Evolutionary conservation across 64 coral and sea anemone species (phyloP).

Genomic region (Montipora foliosa): DNA sequence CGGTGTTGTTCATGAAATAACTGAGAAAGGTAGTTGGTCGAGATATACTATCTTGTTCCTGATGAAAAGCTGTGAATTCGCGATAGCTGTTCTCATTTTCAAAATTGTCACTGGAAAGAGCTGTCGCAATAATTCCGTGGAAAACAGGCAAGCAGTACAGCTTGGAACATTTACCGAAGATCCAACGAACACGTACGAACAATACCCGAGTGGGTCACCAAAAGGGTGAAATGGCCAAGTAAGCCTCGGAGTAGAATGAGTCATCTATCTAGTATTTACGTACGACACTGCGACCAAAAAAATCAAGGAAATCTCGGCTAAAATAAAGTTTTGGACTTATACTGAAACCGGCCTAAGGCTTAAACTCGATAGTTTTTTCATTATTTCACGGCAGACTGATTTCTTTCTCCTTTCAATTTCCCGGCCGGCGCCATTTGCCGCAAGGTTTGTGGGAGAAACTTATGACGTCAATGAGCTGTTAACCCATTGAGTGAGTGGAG

Average conservation of each 20-base stretch:
- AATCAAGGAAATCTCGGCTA: too few relatives aligned
- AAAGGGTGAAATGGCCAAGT: neutral
- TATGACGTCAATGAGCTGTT: too few relatives aligned
- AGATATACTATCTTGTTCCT: neutral
- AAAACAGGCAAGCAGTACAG: neutral
- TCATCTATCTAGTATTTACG: too few relatives aligned
- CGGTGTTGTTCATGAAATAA: neutral
- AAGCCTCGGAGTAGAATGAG: neutral
- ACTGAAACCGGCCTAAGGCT: too few relatives aligned
- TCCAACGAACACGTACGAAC: neutral
- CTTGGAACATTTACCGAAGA: conserved; percentile 5
- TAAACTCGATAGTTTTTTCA: too few relatives aligned
- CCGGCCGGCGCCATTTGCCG: too few relatives aligned
- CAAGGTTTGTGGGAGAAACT: too few relatives aligned
- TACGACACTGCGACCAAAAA: too few relatives aligned
- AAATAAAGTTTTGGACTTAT: too few relatives aligned
- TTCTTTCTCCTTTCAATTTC: too few relatives aligned
- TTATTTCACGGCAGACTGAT: too few relatives aligned
- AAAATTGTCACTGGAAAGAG: neutral
- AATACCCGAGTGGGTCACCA: neutral
- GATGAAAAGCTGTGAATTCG: neutral
- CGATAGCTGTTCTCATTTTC: neutral
- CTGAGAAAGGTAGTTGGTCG: neutral
- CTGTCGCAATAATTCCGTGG: neutral
- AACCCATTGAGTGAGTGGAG: too few relatives aligned